Conservation (phyloP, 37 sponge, comb jelly and placozoan species). For the Spongia lamella region DNA sequence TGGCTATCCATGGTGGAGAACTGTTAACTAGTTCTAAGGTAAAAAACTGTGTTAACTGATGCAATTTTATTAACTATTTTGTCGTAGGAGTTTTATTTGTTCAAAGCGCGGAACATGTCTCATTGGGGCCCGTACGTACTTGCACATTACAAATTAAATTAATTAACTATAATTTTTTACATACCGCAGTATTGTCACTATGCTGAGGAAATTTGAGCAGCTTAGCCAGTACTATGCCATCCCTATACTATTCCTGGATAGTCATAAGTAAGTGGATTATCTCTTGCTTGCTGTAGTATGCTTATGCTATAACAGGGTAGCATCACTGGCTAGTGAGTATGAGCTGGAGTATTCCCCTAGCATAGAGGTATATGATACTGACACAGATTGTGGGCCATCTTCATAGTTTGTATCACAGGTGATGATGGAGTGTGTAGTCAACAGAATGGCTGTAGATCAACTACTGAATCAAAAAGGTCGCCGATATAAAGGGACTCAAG, state of each 20-base stretch:
- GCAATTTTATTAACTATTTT: too few species aligned
- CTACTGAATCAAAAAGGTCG: conserved; percentile 46
- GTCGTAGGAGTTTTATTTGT: conserved; percentile 29
- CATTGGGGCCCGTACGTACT: conserved; percentile 36
- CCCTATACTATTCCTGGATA: conserved; percentile 60
- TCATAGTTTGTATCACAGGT: conserved; percentile 1
- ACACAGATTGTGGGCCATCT: neutral
- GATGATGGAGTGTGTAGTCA: conserved; percentile 29
- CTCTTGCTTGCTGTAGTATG: neutral
- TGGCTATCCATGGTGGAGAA: conserved; percentile 7
- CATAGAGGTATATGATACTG: conserved; percentile 30
- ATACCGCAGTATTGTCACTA: conserved; percentile 45
- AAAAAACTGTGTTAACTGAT: too few species aligned
- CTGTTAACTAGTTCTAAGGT: conserved; percentile 3
- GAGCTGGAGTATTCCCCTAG: conserved; percentile 68
- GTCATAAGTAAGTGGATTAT: conserved; percentile 41
- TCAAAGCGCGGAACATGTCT: neutral
- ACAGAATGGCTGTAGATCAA: conserved; percentile 35
- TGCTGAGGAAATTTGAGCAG: conserved; percentile 52
- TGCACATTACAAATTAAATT: too few species aligned
- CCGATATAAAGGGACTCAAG: conserved; percentile 66
- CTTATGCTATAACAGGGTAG: conserved; percentile 21
- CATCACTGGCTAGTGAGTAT: conserved; percentile 54
- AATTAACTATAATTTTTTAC: too few species aligned
- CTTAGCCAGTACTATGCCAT: conserved; percentile 69